These are phyloP conservation scores for Akabosia matsudoensis DNA, from an alignment of 1,140 invertebrate genomes.

Conservation along the genomic window DNA sequence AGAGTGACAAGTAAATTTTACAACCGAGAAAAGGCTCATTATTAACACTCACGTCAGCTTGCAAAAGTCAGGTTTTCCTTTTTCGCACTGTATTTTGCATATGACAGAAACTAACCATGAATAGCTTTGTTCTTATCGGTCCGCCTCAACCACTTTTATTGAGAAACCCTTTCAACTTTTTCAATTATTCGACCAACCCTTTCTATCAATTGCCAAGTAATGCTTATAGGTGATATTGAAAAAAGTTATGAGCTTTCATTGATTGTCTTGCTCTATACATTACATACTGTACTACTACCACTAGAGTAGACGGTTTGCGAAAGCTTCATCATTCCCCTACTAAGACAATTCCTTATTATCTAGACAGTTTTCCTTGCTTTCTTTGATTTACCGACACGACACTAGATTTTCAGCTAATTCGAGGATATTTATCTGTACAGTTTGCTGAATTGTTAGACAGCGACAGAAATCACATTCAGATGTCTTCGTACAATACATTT, in stretches of 20 bases:
- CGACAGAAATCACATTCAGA: no score
- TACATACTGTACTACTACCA: not conserved
- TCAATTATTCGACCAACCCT: not conserved
- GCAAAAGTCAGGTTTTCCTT: not conserved
- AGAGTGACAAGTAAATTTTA: not conserved
- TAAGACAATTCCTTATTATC: no score
- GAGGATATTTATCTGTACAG: no score
- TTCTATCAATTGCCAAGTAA: not conserved
- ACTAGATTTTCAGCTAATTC: not conserved
- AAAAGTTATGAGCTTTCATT: not conserved
- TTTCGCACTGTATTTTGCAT: not conserved
- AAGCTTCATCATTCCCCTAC: no score
- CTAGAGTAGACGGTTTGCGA: not conserved
- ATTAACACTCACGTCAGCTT: not conserved
- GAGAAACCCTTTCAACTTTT: not conserved
- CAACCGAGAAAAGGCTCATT: no score
- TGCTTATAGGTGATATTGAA: no score
- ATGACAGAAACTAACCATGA: not conserved
- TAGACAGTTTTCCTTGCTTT: not conserved
- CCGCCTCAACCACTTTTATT: not conserved
- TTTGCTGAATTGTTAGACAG: no score
- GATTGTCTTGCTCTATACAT: not conserved
- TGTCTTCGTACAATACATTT: no score
- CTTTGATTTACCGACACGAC: not conserved
- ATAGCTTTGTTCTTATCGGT: not conserved